Base-by-base conservation (phyloP, 2,797 vertebrate genomes). In the Loriculus beryllinus region DNA sequence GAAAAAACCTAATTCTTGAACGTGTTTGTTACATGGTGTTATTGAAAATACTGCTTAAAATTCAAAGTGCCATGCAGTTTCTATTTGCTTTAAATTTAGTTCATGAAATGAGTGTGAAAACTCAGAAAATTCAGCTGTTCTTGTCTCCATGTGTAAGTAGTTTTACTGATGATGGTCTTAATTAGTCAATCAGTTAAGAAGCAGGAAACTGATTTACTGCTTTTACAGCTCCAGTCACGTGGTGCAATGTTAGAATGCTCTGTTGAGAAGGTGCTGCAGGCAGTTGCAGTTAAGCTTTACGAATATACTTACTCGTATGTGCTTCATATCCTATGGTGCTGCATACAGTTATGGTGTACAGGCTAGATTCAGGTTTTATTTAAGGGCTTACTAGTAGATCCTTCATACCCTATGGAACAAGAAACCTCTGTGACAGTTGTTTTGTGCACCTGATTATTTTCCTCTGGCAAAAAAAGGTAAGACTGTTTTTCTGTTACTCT, bases 111-210 rank as follows among this genome's bases (percentile, higher is more conserved):
- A 68, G 29, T 47, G 37, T 45, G 31, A 84, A 31, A 71, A 57
- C 60, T 70, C 21, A 68, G 23, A 63, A 60, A 71, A 48, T 43
- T 43, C 39, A 62, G 60, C 4, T 77, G 45, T 28, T 43, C 10
- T 69, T 82, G 26, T 77, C 56, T 69, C 35, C 56, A 29, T 62
- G 42, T 93, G 67, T 72, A 54, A 92, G 52, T 51, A 31, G 17
- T 94, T 95, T 95, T 68, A 63, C 54, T 85, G 28, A 83, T 93
- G 87, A 69, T 4, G 3, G 37, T 72, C 43, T 88, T 90, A 84
- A 56, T 86, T 79, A 82, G 60, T 70, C 76, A 69, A 9, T 90
- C 63, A 90, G 63, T 76, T 91, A 90, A 74, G 86, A 79, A 67
- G 70, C 81, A 68, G 83, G 67, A 48, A 74, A 17, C 25, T 43